These are phyloP conservation scores for Dinocampus coccinellae DNA, from an alignment of 2,888 invertebrate genomes.

Conservation along the genomic window DNA sequence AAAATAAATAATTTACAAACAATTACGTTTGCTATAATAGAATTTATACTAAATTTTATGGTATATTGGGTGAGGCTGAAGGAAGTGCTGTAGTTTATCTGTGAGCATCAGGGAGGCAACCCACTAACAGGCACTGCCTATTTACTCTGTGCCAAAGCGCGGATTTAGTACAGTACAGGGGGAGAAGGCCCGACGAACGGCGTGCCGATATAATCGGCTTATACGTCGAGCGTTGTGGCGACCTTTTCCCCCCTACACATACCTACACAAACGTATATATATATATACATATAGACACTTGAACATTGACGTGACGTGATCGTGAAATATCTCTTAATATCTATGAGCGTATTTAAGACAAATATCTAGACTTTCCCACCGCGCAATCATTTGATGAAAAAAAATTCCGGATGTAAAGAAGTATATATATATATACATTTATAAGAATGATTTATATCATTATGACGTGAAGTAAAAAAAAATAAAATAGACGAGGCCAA, in stretches of 20 bases:
- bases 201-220: slow-evolving; percentile 64
- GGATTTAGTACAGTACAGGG: background rate
- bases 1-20: too few species aligned
- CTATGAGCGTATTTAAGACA: slow-evolving; percentile 2
- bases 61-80: too few species aligned
- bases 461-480: too few species aligned
- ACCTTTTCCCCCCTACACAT: too few species aligned
- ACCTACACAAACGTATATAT: too few species aligned
- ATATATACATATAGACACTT: too few species aligned
- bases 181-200: slow-evolving; percentile 21
- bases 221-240: slow-evolving; percentile 52
- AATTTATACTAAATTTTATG: too few species aligned
- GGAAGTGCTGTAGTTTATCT: background rate
- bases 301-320: slow-evolving; percentile 29
- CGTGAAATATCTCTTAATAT: slow-evolving; percentile 42
- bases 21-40: too few species aligned
- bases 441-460: too few species aligned
- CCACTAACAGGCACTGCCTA: background rate
- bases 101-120: background rate
- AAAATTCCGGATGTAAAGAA: background rate
- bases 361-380: too few species aligned
- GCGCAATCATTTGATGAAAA: background rate
- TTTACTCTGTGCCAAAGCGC: background rate
- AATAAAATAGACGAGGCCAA: slow-evolving; percentile 57
- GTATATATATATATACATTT: background rate